Evolutionary conservation across 2,888 invertebrate genomes (phyloP).

Genomic region (Leptura quadrifasciata): DNA sequence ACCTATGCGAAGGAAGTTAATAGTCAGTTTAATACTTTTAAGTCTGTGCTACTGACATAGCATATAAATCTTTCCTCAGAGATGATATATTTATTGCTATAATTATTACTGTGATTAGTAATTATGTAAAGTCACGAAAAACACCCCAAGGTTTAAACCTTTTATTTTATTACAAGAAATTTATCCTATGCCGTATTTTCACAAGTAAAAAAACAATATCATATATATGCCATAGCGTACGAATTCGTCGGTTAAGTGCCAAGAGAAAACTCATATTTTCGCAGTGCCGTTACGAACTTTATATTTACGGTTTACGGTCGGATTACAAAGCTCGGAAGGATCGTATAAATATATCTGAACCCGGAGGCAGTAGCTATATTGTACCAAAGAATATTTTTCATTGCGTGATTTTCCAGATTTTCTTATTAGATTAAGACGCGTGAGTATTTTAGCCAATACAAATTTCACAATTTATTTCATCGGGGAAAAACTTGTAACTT

Average conservation of each 20-base stretch:
- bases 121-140: not conserved
- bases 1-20: no score
- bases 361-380: not conserved
- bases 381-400: constrained; percentile 22
- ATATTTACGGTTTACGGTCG: constrained; percentile 23
- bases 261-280: constrained; percentile 12
- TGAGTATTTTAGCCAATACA: not conserved
- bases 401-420: constrained; percentile 12
- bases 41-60: no score
- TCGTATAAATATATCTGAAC: constrained; percentile 25
- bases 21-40: no score
- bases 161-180: not conserved
- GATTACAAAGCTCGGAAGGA: constrained; percentile 23
- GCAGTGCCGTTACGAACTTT: constrained; percentile 17
- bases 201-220: not conserved
- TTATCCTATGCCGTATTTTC: not conserved
- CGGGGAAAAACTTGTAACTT: not conserved
- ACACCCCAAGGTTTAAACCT: constrained; percentile 1
- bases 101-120: no score
- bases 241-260: constrained; percentile 6
- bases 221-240: not conserved
- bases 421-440: constrained; percentile 25
- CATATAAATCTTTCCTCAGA: no score
- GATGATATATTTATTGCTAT: no score
- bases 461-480: constrained; percentile 16